Evolutionary conservation across 2,888 invertebrate species (phyloP), one percentile per base, ranked within the genome.

Genomic region (Anoncus sp.): DNA sequence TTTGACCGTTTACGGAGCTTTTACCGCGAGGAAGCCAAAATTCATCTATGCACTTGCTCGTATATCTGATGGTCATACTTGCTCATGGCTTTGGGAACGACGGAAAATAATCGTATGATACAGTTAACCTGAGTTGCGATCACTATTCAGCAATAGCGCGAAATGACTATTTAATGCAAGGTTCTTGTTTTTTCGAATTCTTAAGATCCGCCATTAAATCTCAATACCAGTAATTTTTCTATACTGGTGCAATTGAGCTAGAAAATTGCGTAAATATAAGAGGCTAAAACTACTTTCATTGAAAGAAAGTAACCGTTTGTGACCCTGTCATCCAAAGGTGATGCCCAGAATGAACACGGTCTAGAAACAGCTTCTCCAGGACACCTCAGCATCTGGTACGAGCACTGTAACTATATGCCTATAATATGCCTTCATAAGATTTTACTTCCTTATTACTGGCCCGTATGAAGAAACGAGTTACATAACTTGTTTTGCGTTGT

Each of bases 381-480:
- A 73, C 57, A 53, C 73, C 71, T 78, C 43, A 53, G 24, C 18
- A 53, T 76, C 27, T 38, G 51, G 27, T 70, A 38, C 20, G 20
- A 20, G 45, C 24, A 31, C 18, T 14, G 47, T 55, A 55, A 31
- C 18, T 53, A 31, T 18, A 51, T 22, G 47, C 24, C 47, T 22
- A 71, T 53, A 76, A 59, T 20, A 59, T 20, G 35, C 40, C 18
- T 14, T 63, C 14, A 70, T 59, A 59, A 70, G 31, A 63, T 57
- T 49, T 51, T 31, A 31, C 57, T 67, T 69, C 62, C 51, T 47
- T 40, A 40, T 40, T 62, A 12, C 66, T 62, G 86, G 83, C 85
- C 86, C 85, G 81, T 84, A 86, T 84, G 83, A 81, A 77, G 86
- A 86, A 86, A 85, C 88, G 87, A 88, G 87, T 87, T 86, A 82